These are phyloP conservation scores for Gymnosoma rotundatum DNA, from an alignment of 2,888 invertebrate species.

Conservation along the genomic window DNA sequence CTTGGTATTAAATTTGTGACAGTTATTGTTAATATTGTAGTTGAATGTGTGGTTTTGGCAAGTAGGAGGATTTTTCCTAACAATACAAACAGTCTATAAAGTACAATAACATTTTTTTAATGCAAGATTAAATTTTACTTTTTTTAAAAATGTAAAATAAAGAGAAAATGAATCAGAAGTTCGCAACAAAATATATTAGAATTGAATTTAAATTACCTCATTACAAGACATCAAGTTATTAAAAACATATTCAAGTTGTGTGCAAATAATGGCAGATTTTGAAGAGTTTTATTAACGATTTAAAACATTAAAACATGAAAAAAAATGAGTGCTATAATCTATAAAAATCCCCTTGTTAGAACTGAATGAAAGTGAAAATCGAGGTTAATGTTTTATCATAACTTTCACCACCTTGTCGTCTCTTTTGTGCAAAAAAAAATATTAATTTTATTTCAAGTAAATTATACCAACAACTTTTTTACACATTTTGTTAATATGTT, in stretches of 20 bases:
- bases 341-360: background rate
- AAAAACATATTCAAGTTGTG: constrained; percentile 72
- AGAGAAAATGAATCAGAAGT: constrained; percentile 15
- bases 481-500: constrained; percentile 14
- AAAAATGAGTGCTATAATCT: constrained; percentile 7
- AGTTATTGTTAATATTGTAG: constrained; percentile 60
- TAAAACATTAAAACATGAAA: constrained; percentile 35
- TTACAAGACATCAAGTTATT: constrained; percentile 73
- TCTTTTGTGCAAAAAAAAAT: constrained; percentile 1
- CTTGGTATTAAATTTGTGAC: constrained; percentile 74
- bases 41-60: constrained; percentile 67
- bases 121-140: constrained; percentile 66
- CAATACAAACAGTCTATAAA: constrained; percentile 56
- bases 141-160: constrained; percentile 22
- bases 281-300: constrained; percentile 76
- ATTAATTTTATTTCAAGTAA: constrained; percentile 4
- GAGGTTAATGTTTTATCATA: constrained; percentile 68
- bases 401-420: constrained; percentile 75
- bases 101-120: constrained; percentile 57
- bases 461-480: constrained; percentile 15
- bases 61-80: constrained; percentile 43
- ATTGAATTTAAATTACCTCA: constrained; percentile 81
- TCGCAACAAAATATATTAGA: constrained; percentile 71
- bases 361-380: constrained; percentile 11
- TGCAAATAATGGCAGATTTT: constrained; percentile 78